Evolutionary conservation across 2,797 vertebrate genomes (phyloP), one percentile per base, ranked within the genome.

Genomic region (Pangasius mekongensis): DNA sequence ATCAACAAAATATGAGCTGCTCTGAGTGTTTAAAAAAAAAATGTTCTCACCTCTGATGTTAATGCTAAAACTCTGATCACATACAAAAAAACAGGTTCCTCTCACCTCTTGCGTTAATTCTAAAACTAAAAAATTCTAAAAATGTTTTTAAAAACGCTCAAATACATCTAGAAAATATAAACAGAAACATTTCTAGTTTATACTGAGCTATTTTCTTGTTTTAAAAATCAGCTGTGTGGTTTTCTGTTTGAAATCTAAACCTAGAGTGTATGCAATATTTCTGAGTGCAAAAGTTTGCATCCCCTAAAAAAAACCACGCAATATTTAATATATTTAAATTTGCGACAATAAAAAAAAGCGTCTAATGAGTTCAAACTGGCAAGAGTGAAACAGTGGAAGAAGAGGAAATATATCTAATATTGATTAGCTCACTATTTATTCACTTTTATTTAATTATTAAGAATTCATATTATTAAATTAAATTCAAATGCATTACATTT

Each of bases 21-120:
- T 67, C 43, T 33, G 22, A 84, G 74, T 30, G 43, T 9, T 49
- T 11, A 49, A 49, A 49, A 49, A 10, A 11, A 49, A 49, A 49
- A 87, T 47, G 60, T 69, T 69, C 49, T 84, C 30, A 69, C 56
- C 87, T 84, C 22, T 36, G 33, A 54, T 14, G 47, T 24, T 24
- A 30, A 76, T 76, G 52, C 80, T 74, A 58, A 74, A 83, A 83
- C 67, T 77, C 22, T 58, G 20, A 87, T 87, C 67, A 83, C 20
- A 5, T 5, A 74, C 2, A 24, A 43, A 43, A 22, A 36, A 64
- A 13, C 30, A 14, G 4, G n/a, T 67, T 30, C 3, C 54, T 18
- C 16, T 33, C n/a, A 33, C 0, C 64, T 66, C 16, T 18, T 18
- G 30, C 13, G 8, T 20, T 22, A 71, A 20, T 39, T 20, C 14